Conservation (phyloP, 2,113 vertebrate genomes). For the Heptranchias perlo region DNA sequence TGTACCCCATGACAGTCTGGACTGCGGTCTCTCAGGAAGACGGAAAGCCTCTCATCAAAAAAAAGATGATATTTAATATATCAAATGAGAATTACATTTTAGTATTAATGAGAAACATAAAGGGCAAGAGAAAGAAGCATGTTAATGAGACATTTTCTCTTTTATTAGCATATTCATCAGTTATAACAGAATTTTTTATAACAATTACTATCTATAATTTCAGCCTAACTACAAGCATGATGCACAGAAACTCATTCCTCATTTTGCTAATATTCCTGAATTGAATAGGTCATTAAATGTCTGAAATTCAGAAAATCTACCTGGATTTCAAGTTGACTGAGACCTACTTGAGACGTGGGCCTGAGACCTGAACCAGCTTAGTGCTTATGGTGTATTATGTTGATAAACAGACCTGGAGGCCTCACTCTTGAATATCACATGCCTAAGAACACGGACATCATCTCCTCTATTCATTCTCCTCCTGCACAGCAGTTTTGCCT, state of each 20-base stretch:
- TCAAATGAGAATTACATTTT: neutral
- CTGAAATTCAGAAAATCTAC: neutral
- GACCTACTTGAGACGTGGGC: neutral
- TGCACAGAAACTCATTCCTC: neutral
- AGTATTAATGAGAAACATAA: conserved; percentile 19
- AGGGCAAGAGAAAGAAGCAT: neutral
- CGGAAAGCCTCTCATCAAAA: neutral
- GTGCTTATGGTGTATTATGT: neutral
- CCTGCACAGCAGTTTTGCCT: neutral
- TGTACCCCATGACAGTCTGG: neutral
- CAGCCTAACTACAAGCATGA: neutral
- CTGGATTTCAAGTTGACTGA: neutral
- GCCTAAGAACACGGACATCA: neutral
- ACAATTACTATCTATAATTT: neutral
- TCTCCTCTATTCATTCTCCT: neutral
- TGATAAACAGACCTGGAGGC: neutral
- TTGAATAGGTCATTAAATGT: neutral
- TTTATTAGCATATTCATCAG: neutral
- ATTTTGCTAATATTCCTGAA: neutral
- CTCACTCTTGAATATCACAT: neutral
- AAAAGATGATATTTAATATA: neutral
- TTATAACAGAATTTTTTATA: neutral
- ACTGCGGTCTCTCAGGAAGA: neutral
- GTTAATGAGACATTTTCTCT: neutral
- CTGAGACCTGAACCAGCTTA: neutral